These are phyloP conservation scores for Okapia johnstoni DNA, from an alignment of 2,113 vertebrate species.

Conservation along the genomic window DNA sequence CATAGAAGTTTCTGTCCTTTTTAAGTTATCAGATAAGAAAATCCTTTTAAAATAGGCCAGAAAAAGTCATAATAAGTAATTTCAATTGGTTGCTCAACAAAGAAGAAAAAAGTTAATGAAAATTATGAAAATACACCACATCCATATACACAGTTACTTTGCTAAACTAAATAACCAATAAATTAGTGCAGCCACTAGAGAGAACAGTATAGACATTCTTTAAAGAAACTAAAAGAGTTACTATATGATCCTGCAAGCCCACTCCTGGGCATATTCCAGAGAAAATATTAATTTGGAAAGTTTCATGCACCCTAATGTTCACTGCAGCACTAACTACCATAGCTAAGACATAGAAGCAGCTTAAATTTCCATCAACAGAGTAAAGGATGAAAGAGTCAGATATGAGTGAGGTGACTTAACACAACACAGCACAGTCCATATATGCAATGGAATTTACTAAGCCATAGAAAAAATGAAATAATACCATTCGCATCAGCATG, in stretches of 20 bases:
- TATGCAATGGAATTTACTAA: not conserved
- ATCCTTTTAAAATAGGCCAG: not conserved
- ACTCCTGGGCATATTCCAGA: not conserved
- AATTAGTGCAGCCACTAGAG: not conserved
- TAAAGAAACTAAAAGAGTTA: not conserved
- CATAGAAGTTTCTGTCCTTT: not conserved
- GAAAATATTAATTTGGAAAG: not conserved
- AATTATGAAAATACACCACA: not conserved
- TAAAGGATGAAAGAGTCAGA: not conserved
- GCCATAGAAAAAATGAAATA: not conserved
- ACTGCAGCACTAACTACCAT: not conserved
- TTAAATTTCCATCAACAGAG: not conserved
- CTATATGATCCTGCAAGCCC: not conserved
- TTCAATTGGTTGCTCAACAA: not conserved
- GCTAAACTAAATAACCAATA: not conserved
- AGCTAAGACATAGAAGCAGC: not conserved
- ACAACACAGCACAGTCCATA: not conserved
- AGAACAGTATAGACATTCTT: not conserved
- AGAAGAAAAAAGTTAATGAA: not conserved
- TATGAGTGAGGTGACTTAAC: not conserved
- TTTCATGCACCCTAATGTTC: not conserved
- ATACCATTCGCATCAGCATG: not conserved
- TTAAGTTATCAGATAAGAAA: not conserved
- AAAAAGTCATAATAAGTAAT: not conserved
- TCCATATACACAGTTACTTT: not conserved